Evolutionary conservation across 92 coral and sea anemone species (phyloP).

Genomic region (Scolanthus callimorphus): DNA sequence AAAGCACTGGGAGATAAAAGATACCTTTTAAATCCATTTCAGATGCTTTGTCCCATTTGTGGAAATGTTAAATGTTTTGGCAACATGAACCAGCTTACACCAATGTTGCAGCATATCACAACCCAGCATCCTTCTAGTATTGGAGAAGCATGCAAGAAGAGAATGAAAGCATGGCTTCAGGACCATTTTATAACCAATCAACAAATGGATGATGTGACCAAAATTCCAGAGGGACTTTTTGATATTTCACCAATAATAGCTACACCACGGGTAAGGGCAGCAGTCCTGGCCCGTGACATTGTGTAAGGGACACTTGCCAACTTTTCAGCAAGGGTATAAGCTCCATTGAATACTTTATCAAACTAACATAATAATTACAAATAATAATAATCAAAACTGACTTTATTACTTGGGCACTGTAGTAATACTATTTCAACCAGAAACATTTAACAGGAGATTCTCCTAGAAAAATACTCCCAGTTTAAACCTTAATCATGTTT

Average conservation of each 20-base stretch:
- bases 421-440: too few relatives aligned
- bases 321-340: too few relatives aligned
- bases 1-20: slow-evolving; percentile 19
- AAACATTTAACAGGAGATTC: too few relatives aligned
- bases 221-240: slow-evolving; percentile 26
- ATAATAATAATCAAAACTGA: too few relatives aligned
- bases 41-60: slow-evolving; percentile 45
- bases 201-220: slow-evolving; percentile 18
- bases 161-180: slow-evolving; percentile 41
- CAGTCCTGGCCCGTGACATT: slow-evolving; percentile 79
- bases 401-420: too few relatives aligned
- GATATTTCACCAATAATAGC: slow-evolving; percentile 6
- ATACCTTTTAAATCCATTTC: slow-evolving; percentile 42
- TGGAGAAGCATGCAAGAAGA: slow-evolving; percentile 1
- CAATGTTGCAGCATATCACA: slow-evolving; percentile 27
- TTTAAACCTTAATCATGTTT: too few relatives aligned
- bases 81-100: slow-evolving; percentile 26
- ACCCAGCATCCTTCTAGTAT: slow-evolving; percentile 10
- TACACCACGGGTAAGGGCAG: slow-evolving; percentile 60
- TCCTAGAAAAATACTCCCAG: too few relatives aligned
- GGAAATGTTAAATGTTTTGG: slow-evolving; percentile 22
- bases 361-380: too few relatives aligned
- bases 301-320: too few relatives aligned
- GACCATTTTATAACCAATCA: slow-evolving; percentile 43
- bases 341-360: too few relatives aligned